Conservation (phyloP, 2,113 vertebrate genomes). For the Daphoenositta chrysoptera region DNA sequence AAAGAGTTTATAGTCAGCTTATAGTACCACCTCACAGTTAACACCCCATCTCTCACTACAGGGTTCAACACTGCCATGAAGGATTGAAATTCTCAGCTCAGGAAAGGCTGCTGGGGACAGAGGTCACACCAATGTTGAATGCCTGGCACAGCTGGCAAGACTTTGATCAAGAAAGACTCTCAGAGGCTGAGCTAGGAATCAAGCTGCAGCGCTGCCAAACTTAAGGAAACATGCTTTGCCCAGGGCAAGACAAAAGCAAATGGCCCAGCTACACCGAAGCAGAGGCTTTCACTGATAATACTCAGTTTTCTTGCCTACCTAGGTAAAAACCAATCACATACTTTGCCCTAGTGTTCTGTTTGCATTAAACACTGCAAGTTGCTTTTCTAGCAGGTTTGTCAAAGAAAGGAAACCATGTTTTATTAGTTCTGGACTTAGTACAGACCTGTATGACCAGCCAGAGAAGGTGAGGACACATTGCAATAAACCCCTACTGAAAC, state of each 20-base stretch:
- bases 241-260: background rate
- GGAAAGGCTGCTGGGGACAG: background rate
- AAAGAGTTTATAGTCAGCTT: background rate
- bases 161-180: background rate
- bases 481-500: slow-evolving; percentile 14
- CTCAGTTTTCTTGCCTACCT: background rate
- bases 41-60: background rate
- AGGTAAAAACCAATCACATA: background rate
- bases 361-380: slow-evolving; percentile 11
- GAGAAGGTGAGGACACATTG: background rate
- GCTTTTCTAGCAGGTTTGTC: slow-evolving; percentile 16
- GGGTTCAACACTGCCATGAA: background rate
- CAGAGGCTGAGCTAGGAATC: background rate
- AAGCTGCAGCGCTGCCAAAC: background rate
- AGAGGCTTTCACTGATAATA: background rate
- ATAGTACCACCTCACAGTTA: background rate
- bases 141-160: background rate
- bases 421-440: slow-evolving; percentile 39
- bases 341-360: slow-evolving; percentile 16
- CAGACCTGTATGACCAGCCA: background rate
- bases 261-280: background rate
- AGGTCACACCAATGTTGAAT: background rate
- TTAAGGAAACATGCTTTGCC: background rate
- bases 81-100: background rate
- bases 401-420: slow-evolving; percentile 26